Evolutionary conservation across 2,888 invertebrate genomes (phyloP).

Genomic region (Macropis europaea): DNA sequence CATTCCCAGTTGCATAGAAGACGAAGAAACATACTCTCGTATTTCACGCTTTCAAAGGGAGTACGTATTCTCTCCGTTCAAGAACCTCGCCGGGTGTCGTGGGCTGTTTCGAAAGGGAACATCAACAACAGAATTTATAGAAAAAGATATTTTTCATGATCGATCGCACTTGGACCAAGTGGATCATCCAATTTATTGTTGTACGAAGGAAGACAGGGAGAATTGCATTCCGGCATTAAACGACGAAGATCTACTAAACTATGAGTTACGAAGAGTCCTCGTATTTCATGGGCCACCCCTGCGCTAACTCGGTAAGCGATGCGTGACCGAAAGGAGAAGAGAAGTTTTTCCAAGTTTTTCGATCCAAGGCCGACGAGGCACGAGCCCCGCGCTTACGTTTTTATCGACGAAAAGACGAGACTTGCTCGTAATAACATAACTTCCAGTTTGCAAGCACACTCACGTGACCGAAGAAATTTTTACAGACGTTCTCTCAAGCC

Average conservation of each 20-base stretch:
- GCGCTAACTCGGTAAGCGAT: conserved; percentile 31
- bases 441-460: conserved; percentile 10
- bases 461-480: background rate
- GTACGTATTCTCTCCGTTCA: background rate
- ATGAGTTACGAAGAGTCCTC: conserved; percentile 7
- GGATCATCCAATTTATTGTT: background rate
- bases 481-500: background rate
- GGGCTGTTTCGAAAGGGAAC: background rate
- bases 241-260: conserved; percentile 21
- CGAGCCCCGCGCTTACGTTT: conserved; percentile 25
- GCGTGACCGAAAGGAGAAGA: conserved; percentile 43
- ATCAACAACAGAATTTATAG: background rate
- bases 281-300: conserved; percentile 28
- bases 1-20: too few relatives aligned
- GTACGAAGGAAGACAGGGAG: background rate
- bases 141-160: background rate
- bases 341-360: conserved; percentile 36
- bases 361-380: conserved; percentile 11
- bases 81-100: background rate
- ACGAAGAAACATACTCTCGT: background rate
- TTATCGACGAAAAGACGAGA: conserved; percentile 26
- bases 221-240: conserved; percentile 22
- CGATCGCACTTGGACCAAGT: background rate
- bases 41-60: background rate
- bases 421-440: conserved; percentile 19